A percentile compares a stretch with the other conserved stretches of the same genome.
Evolutionary conservation across 2,113 vertebrate genomes (phyloP).

Genomic region (Danio rerio): DNA sequence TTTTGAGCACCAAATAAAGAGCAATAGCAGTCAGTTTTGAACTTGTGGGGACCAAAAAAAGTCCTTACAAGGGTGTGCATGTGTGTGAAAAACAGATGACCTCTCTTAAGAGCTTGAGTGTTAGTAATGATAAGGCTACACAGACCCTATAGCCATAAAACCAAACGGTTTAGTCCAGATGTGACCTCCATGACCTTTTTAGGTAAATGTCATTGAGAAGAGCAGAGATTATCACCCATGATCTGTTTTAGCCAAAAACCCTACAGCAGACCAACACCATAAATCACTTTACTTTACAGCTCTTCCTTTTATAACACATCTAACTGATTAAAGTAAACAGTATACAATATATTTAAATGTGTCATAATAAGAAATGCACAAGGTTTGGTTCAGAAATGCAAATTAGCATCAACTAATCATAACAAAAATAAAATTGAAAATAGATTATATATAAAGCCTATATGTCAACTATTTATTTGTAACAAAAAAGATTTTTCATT

Average conservation of each 20-base stretch:
- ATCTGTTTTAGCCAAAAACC: slow-evolving; percentile 44
- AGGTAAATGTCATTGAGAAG: slow-evolving; percentile 24
- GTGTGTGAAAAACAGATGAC: slow-evolving; percentile 9
- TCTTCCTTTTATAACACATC: not conserved
- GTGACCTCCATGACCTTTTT: slow-evolving; percentile 25
- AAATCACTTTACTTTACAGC: not conserved
- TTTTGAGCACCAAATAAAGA: no score
- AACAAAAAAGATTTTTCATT: not conserved
- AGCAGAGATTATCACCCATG: slow-evolving; percentile 24
- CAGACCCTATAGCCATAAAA: not conserved
- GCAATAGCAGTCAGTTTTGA: no score
- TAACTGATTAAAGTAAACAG: not conserved
- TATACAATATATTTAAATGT: no score
- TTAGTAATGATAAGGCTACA: slow-evolving; percentile 18
- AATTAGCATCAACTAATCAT: not conserved
- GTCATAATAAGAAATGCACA: not conserved
- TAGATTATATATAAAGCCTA: no score
- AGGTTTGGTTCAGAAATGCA: no score
- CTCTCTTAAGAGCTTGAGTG: not conserved
- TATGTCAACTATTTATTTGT: not conserved
- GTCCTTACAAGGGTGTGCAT: not conserved
- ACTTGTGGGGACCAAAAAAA: no score
- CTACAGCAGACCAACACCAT: not conserved
- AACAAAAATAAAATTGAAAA: no score
- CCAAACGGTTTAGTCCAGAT: slow-evolving; percentile 1